These are phyloP conservation scores for Pontoporia blainvillei DNA, from an alignment of 2,113 vertebrate genomes.

Conservation along the genomic window DNA sequence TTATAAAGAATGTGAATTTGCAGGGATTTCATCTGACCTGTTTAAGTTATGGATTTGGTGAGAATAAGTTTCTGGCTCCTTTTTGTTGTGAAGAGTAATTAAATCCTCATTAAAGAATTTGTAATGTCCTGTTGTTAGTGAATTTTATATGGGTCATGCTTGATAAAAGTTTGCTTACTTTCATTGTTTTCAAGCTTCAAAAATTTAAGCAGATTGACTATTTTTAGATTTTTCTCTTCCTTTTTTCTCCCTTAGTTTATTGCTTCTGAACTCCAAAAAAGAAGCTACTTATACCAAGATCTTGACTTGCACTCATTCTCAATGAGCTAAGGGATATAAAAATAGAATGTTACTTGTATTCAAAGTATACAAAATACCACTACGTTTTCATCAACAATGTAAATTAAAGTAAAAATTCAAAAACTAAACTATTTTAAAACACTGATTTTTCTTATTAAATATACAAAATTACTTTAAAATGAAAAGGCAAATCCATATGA, in stretches of 20 bases:
- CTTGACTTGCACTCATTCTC: neutral
- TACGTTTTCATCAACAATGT: neutral
- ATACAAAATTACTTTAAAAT: neutral
- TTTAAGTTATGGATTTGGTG: constrained; percentile 2
- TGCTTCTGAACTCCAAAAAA: neutral
- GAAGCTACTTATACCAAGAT: neutral
- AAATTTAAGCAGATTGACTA: neutral
- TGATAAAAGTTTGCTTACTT: neutral
- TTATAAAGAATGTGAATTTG: constrained; percentile 24
- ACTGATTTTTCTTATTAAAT: neutral
- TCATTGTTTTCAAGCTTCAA: constrained; percentile 42
- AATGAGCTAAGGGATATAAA: neutral
- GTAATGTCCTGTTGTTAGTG: constrained; percentile 22
- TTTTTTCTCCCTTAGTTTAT: neutral
- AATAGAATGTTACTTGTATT: neutral
- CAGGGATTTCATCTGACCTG: constrained; percentile 8
- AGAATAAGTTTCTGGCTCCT: constrained; percentile 26
- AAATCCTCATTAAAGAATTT: constrained; percentile 54
- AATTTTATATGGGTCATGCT: constrained; percentile 33
- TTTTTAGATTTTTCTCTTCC: neutral
- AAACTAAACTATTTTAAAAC: neutral
- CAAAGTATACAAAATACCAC: neutral
- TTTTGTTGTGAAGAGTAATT: constrained; percentile 33
- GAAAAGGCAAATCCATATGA: neutral
- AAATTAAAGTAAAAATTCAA: neutral